Conservation (phyloP, 2,888 invertebrate genomes). For the Drosophila subsilvestris region DNA sequence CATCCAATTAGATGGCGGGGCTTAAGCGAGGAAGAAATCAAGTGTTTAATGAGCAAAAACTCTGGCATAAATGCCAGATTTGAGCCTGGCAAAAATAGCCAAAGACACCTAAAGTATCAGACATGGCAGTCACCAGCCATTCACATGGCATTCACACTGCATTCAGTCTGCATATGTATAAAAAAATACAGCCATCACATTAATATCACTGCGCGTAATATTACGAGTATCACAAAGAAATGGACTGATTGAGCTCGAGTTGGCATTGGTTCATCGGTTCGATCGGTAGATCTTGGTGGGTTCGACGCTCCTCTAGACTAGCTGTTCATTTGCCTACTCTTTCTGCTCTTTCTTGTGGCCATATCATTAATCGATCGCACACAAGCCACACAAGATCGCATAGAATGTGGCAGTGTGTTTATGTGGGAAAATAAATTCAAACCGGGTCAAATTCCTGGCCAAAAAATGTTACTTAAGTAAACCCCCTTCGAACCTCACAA, state of each 20-base stretch:
- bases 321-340: slow-evolving; percentile 1
- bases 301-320: not conserved
- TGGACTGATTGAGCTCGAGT: not conserved
- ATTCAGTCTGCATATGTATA: not conserved
- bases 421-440: slow-evolving; percentile 17
- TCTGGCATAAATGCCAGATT: slow-evolving; percentile 7
- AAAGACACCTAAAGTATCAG: not conserved
- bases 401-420: not conserved
- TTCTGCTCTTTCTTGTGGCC: not conserved
- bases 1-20: slow-evolving; percentile 36
- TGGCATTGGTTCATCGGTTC: slow-evolving; percentile 6
- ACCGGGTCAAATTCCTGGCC: not conserved
- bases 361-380: slow-evolving; percentile 23
- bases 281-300: slow-evolving; percentile 3
- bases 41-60: slow-evolving; percentile 54
- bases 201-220: not conserved
- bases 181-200: not conserved
- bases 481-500: slow-evolving; percentile 81
- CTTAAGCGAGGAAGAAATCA: not conserved
- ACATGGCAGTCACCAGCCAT: not conserved
- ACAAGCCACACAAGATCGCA: slow-evolving; percentile 5
- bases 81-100: slow-evolving; percentile 17
- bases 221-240: slow-evolving; percentile 11
- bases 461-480: not conserved
- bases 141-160: not conserved